Percentiles rank a stretch among this genome's conserved stretches.
Conservation (phyloP, 2,888 invertebrate species). For the Eremobia ochroleuca region DNA sequence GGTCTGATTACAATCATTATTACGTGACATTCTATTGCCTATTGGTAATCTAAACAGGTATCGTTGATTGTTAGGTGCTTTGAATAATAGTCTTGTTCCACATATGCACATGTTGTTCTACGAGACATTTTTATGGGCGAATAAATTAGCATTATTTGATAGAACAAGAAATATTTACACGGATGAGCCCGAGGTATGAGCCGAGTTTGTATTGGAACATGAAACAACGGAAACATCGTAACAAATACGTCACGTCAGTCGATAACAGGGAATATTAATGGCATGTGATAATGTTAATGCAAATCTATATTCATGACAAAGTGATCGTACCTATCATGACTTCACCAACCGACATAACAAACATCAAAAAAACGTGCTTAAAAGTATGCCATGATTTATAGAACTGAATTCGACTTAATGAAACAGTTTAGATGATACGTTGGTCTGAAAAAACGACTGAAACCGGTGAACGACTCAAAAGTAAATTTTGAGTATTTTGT, state of each 20-base stretch:
- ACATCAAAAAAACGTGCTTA: conserved; percentile 10
- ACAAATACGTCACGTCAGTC: conserved; percentile 69
- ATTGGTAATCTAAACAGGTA: conserved; percentile 75
- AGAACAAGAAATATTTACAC: conserved; percentile 41
- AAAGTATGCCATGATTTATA: conserved; percentile 19
- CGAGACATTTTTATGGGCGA: conserved; percentile 36
- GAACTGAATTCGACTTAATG: conserved; percentile 1
- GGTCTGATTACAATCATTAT: conserved; percentile 69
- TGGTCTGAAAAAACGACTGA: neutral
- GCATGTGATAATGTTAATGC: conserved; percentile 67
- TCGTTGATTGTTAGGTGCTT: conserved; percentile 62
- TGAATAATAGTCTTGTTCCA: conserved; percentile 67
- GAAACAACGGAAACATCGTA: conserved; percentile 70
- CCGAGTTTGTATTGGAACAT: conserved; percentile 57
- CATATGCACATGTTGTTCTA: conserved; percentile 32
- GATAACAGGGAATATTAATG: conserved; percentile 70
- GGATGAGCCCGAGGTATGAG: conserved; percentile 29
- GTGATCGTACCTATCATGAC: conserved; percentile 43
- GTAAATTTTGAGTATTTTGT: neutral
- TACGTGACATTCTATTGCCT: conserved; percentile 74
- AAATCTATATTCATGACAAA: conserved; percentile 60
- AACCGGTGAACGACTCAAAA: neutral
- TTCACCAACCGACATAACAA: conserved; percentile 12
- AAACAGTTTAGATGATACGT: conserved; percentile 2
- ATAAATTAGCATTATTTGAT: conserved; percentile 36